Conservation (phyloP, 1,140 invertebrate genomes). For the Saxidomus purpurata region DNA sequence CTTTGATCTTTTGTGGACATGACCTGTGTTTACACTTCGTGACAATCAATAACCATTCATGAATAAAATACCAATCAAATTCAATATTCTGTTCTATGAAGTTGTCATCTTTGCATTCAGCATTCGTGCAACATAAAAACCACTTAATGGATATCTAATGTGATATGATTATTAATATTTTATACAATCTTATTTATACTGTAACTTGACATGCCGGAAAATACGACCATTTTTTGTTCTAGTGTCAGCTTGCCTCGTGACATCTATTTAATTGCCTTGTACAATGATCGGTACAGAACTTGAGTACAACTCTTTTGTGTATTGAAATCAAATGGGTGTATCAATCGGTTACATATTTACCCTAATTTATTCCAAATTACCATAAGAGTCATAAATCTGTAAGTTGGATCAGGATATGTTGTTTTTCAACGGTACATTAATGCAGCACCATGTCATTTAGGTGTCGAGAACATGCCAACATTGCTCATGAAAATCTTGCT, state of each 20-base stretch:
- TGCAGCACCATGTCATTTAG: not conserved
- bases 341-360: not conserved
- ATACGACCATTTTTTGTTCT: too few relatives aligned
- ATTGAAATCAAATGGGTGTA: not conserved
- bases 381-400: too few relatives aligned
- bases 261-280: too few relatives aligned
- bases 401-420: too few relatives aligned
- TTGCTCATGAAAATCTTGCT: too few relatives aligned
- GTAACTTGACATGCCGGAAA: not conserved
- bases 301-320: not conserved
- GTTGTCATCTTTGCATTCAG: not conserved
- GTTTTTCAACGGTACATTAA: too few relatives aligned
- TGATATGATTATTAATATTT: not conserved
- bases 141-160: not conserved
- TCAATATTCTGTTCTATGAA: not conserved
- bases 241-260: too few relatives aligned
- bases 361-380: not conserved
- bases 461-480: not conserved
- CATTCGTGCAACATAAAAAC: not conserved
- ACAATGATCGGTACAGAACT: too few relatives aligned
- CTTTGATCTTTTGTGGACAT: not conserved
- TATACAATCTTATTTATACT: not conserved
- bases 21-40: not conserved
- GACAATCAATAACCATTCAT: conserved; percentile 3
- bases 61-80: not conserved